Evolutionary conservation across 2,888 invertebrate species (phyloP), one percentile per base, ranked within the genome.

Genomic region (Tricholauxania praeusta): DNA sequence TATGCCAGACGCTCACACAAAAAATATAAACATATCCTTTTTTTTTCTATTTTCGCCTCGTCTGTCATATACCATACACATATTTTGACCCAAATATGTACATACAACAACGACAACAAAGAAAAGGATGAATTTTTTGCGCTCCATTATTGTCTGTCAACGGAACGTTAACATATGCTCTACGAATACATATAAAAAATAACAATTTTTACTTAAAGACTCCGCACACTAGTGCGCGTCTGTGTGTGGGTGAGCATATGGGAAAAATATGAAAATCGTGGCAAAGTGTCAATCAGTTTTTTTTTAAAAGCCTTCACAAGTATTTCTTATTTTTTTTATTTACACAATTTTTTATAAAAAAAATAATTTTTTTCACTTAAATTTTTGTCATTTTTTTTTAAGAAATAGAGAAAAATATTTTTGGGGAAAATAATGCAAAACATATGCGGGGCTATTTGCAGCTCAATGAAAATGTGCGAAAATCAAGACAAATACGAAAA

Each of bases 111-210:
- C 39, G 39, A 10, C 39, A 39, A 1, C 39, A 39, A 39, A 65
- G 51, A 65, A 64, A 69, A 32, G 51, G 67, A 63, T 78, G 17
- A 63, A 7, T 55, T 57, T 70, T 60, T 62, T 63, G 12, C 63
- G 19, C 53, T 62, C 72, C 82, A 82, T 83, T 83, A 83, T 83
- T 82, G 81, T 82, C 82, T 83, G 83, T 80, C 83, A 80, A 79
- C 78, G 81, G 79, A 78, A 81, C 84, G 79, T 81, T 82, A 84
- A 82, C 82, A 83, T 79, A 79, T 80, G 76, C 72, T 68, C 22
- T 28, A 63, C 57, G 71, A 48, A 64, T 12, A 63, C 12, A 65
- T 65, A 15, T 12, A 68, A 67, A n/a, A 32, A 60, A 60, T 22
- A 60, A 60, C 6, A 69, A 52, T 19, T 52, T 60, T 60, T 39